Percentiles rank a stretch among this genome's conserved stretches.
These are phyloP conservation scores for Neoniphon sammara DNA, from an alignment of 2,797 vertebrate genomes.

Conservation along the genomic window DNA sequence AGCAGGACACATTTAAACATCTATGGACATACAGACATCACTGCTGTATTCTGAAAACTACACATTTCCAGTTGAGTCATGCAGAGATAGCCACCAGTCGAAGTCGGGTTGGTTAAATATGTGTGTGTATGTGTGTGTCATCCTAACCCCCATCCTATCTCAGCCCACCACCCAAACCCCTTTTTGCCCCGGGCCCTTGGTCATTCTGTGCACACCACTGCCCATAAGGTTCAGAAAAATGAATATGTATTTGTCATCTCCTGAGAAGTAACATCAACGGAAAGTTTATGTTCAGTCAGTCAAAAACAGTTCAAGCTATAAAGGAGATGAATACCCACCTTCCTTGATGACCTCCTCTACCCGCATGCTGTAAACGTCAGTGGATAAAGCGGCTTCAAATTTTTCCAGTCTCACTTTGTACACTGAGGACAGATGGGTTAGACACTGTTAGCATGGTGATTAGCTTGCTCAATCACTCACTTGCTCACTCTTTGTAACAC, in stretches of 20 bases:
- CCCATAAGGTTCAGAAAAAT: no score
- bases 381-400: background rate
- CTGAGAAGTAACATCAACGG: background rate
- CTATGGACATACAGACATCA: background rate
- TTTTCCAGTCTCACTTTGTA: slow-evolving; percentile 67
- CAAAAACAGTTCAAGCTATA: background rate
- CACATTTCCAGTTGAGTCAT: background rate
- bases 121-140: no score
- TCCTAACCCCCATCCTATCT: no score
- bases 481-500: no score
- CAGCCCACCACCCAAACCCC: no score
- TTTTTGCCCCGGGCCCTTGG: no score
- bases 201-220: no score
- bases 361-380: slow-evolving; percentile 66
- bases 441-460: slow-evolving; percentile 5
- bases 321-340: slow-evolving; percentile 61
- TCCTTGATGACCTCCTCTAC: slow-evolving; percentile 68
- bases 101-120: no score
- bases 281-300: background rate
- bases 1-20: background rate
- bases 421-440: slow-evolving; percentile 53
- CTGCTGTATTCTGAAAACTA: background rate
- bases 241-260: background rate
- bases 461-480: background rate
- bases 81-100: no score